A percentile compares a stretch with the other conserved stretches of the same genome.
phyloP scores from a whole-genome alignment of 2,797 vertebrate genomes.

The Apodemus agrarius region DNA sequence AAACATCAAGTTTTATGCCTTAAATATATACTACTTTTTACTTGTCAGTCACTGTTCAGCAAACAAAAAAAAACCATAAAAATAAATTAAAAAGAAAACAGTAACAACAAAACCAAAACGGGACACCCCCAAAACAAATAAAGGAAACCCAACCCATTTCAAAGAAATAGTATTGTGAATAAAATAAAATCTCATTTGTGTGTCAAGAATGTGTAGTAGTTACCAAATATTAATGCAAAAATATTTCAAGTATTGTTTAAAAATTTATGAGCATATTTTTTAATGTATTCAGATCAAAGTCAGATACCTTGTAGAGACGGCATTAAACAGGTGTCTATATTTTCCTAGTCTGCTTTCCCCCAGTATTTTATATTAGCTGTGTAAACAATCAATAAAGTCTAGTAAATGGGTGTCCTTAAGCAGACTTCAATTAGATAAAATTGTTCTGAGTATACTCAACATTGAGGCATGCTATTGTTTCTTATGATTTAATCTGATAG shows the following conservation, averaged over 20 bases:
- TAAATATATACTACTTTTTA: not conserved
- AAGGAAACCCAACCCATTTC: conserved; percentile 27
- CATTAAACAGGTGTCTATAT: conserved; percentile 49
- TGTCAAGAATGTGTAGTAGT: conserved; percentile 45
- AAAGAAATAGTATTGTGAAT: conserved; percentile 13
- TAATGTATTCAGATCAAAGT: conserved; percentile 56
- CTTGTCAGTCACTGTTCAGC: not conserved
- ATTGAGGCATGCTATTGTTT: conserved; percentile 57
- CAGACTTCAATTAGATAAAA: conserved; percentile 64
- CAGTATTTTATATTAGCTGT: conserved; percentile 43
- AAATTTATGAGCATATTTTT: conserved; percentile 58
- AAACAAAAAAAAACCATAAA: not conserved
- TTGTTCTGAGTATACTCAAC: conserved; percentile 38
- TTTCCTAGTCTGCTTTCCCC: not conserved
- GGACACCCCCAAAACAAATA: not conserved
- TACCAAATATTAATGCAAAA: conserved; percentile 47
- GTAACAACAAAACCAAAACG: not conserved
- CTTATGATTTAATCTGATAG: conserved; percentile 63
- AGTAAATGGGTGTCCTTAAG: conserved; percentile 46
- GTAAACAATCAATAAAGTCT: conserved; percentile 62
- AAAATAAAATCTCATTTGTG: not conserved
- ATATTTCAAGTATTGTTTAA: conserved; percentile 60
- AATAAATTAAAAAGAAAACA: not conserved
- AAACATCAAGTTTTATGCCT: not conserved
- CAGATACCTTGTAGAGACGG: conserved; percentile 55